Evolutionary conservation across 2,113 vertebrate genomes (phyloP).

Genomic region (Cottus gobio): DNA sequence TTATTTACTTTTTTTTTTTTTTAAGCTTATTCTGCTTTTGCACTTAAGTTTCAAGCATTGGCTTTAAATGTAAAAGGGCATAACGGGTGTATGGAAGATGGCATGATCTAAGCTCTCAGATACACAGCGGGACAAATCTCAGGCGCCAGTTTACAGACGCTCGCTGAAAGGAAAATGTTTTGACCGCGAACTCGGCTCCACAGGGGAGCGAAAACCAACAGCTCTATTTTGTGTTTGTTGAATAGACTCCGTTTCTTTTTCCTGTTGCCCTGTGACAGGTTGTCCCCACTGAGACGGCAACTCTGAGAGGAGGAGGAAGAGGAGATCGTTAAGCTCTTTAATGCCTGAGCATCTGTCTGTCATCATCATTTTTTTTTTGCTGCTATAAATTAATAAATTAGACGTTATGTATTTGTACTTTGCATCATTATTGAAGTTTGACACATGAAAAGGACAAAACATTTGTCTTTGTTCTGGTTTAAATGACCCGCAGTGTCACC

Average conservation of each 20-base stretch:
- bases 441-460: slow-evolving; percentile 6
- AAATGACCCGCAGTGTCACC: slow-evolving; percentile 7
- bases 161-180: slow-evolving; percentile 16
- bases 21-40: not conserved
- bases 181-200: slow-evolving; percentile 41
- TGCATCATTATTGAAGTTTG: not conserved
- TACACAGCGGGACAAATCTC: slow-evolving; percentile 37
- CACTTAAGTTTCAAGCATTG: not conserved
- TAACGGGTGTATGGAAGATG: slow-evolving; percentile 10
- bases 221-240: slow-evolving; percentile 56
- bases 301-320: not conserved
- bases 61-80: slow-evolving; percentile 42
- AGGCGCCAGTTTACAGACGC: slow-evolving; percentile 18
- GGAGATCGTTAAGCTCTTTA: slow-evolving; percentile 27
- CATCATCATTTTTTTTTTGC: not conserved
- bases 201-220: slow-evolving; percentile 48
- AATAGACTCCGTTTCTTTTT: slow-evolving; percentile 46
- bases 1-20: no score
- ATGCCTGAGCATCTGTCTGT: slow-evolving; percentile 24
- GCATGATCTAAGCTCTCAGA: slow-evolving; percentile 25
- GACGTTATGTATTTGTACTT: slow-evolving; percentile 2
- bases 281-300: slow-evolving; percentile 39
- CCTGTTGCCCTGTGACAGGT: slow-evolving; percentile 48
- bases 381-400: slow-evolving; percentile 5
- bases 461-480: not conserved